Evolutionary conservation across 2,797 vertebrate genomes (phyloP).

Genomic region (Heterohyrax brucei): DNA sequence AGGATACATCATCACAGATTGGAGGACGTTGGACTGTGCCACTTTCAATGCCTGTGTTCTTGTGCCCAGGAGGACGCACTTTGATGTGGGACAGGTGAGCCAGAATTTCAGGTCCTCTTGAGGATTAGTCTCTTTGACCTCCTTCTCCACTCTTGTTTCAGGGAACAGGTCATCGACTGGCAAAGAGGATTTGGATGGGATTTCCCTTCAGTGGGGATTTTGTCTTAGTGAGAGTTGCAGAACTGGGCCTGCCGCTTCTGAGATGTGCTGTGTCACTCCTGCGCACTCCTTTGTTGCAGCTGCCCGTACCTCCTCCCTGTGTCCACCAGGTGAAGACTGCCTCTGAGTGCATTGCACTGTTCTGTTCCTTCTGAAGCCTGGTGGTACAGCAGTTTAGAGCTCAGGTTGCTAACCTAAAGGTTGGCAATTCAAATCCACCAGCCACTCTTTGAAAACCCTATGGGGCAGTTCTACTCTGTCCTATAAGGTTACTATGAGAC

Average conservation of each 20-base stretch:
- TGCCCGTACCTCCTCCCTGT: neutral
- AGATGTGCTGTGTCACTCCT: slow-evolving; percentile 58
- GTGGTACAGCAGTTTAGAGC: too few relatives aligned
- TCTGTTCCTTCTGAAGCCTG: too few relatives aligned
- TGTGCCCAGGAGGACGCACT: neutral
- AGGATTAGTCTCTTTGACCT: slow-evolving; percentile 72
- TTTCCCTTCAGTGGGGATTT: slow-evolving; percentile 71
- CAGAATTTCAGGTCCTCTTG: slow-evolving; percentile 74
- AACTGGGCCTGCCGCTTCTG: slow-evolving; percentile 57
- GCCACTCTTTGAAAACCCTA: too few relatives aligned
- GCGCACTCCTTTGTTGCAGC: neutral
- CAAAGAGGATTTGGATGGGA: slow-evolving; percentile 83
- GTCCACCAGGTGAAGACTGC: slow-evolving; percentile 78
- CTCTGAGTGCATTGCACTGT: neutral
- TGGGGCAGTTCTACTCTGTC: too few relatives aligned
- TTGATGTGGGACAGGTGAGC: slow-evolving; percentile 7
- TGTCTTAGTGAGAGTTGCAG: slow-evolving; percentile 50
- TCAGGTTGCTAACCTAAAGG: too few relatives aligned
- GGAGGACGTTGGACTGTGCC: neutral
- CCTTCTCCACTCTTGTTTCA: neutral
- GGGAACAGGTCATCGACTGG: neutral
- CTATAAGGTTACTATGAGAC: too few relatives aligned
- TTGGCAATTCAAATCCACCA: too few relatives aligned
- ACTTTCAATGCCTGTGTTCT: neutral
- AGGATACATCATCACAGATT: neutral